Evolutionary conservation across 1,140 invertebrate species (phyloP).

Genomic region (Adelges cooleyi): DNA sequence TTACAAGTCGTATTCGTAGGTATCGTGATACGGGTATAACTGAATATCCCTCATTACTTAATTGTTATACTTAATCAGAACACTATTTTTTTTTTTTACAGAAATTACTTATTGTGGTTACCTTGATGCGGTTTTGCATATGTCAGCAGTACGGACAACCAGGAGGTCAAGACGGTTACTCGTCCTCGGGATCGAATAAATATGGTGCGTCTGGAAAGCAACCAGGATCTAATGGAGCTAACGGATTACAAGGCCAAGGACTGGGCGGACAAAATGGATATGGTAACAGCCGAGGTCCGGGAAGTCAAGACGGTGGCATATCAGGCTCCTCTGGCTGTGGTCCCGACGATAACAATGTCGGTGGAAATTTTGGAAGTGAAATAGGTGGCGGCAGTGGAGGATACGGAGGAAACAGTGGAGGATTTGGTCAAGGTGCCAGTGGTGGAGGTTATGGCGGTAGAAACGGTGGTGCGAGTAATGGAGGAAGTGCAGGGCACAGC

Average conservation of each 20-base stretch:
- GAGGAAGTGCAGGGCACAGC: not conserved
- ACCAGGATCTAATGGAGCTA: not conserved
- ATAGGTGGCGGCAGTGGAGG: too few relatives aligned
- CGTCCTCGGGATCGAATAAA: not conserved
- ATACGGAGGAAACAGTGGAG: too few relatives aligned
- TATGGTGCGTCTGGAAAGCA: not conserved
- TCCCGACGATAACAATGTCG: not conserved
- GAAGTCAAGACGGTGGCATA: not conserved
- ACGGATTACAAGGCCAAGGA: not conserved
- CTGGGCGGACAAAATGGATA: not conserved
- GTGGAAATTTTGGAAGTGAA: too few relatives aligned
- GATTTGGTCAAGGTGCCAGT: too few relatives aligned
- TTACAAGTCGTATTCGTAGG: too few relatives aligned
- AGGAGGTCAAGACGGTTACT: slow-evolving; percentile 8
- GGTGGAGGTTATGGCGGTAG: not conserved
- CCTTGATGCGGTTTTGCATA: not conserved
- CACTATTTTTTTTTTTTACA: not conserved
- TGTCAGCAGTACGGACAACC: slow-evolving; percentile 11
- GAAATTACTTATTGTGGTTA: slow-evolving; percentile 1
- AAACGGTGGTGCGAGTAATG: not conserved
- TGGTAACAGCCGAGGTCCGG: not conserved
- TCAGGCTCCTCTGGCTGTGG: not conserved
- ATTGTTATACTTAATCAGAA: too few relatives aligned
- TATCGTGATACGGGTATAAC: too few relatives aligned
- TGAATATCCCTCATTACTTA: too few relatives aligned